Conservation (phyloP, 2,888 invertebrate genomes). For the Agelastica alni region DNA sequence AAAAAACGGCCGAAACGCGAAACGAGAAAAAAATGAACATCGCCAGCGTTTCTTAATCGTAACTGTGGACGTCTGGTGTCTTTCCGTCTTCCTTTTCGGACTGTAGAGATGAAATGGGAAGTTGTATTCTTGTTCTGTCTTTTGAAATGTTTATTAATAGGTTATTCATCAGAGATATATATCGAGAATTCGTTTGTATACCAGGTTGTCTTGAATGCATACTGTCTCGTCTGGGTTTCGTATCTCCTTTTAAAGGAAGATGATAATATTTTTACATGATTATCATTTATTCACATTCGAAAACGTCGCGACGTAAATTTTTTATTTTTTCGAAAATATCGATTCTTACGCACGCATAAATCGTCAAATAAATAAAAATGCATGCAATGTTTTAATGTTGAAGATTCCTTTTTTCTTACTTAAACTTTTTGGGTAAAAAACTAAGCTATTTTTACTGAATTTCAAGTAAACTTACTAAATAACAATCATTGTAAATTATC, state of each 20-base stretch:
- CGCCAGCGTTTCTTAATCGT: constrained; percentile 21
- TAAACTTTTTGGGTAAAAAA: too few relatives aligned
- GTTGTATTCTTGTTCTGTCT: constrained; percentile 20
- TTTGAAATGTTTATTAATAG: constrained; percentile 27
- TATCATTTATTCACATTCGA: too few relatives aligned
- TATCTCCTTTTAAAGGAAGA: constrained; percentile 8
- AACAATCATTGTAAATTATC: too few relatives aligned
- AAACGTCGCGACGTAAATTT: too few relatives aligned
- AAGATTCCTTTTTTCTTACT: too few relatives aligned
- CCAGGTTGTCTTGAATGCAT: constrained; percentile 11
- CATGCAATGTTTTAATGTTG: too few relatives aligned
- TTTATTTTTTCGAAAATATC: too few relatives aligned
- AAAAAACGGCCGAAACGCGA: constrained; percentile 48
- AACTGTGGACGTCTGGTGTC: constrained; percentile 26
- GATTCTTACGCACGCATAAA: too few relatives aligned
- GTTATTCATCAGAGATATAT: constrained; percentile 28
- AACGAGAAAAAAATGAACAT: constrained; percentile 31
- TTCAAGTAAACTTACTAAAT: too few relatives aligned
- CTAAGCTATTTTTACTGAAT: too few relatives aligned
- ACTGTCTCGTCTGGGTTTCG: constrained; percentile 14
- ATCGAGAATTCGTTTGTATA: constrained; percentile 21
- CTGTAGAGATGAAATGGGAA: neutral
- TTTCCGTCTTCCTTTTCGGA: constrained; percentile 15
- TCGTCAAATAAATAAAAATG: too few relatives aligned
- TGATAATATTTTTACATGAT: constrained; percentile 1